phyloP scores from a whole-genome alignment of 2,797 vertebrate genomes.

The Rhynchotus rufescens region DNA sequence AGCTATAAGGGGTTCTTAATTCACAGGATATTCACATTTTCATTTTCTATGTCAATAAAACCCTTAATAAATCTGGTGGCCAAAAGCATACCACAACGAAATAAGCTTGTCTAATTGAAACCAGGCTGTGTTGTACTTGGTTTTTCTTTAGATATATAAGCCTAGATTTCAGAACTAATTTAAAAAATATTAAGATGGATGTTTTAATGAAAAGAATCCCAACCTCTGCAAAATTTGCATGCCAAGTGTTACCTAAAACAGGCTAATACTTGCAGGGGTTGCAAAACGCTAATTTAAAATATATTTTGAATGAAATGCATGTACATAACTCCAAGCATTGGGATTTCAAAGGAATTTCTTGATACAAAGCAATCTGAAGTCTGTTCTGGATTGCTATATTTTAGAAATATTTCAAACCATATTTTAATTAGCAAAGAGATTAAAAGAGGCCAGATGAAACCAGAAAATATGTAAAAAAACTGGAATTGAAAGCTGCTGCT shows the following conservation, averaged over 20 bases:
- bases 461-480: not conserved
- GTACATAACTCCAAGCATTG: not conserved
- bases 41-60: constrained; percentile 11
- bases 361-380: not conserved
- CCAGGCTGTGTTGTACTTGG: not conserved
- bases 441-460: not conserved
- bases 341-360: not conserved
- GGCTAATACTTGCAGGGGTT: not conserved
- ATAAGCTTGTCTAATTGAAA: constrained; percentile 16
- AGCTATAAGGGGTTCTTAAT: not conserved
- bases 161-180: constrained; percentile 10
- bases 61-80: not conserved
- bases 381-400: not conserved
- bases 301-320: not conserved
- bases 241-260: not conserved
- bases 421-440: not conserved
- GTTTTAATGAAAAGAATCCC: not conserved
- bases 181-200: not conserved
- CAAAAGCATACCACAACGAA: not conserved
- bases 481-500: not conserved
- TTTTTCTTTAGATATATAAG: constrained; percentile 21
- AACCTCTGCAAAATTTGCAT: not conserved
- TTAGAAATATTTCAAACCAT: not conserved
- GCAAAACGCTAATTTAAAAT: not conserved
- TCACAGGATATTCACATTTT: not conserved